Evolutionary conservation across 1,140 invertebrate genomes (phyloP), one percentile per base, ranked within the genome.

Genomic region (Sitobion miscanthi): DNA sequence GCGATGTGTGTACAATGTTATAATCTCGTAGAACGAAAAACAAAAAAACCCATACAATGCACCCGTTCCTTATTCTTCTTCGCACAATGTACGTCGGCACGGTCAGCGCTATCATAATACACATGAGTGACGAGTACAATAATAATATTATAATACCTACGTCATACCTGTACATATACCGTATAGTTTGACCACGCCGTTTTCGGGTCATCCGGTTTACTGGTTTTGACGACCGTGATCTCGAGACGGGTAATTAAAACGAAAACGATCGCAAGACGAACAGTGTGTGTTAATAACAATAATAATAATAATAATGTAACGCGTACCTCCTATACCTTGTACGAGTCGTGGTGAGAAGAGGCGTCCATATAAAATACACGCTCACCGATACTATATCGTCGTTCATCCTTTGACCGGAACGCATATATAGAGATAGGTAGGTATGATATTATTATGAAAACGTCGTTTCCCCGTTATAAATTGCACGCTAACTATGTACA

Each of bases 201-300:
- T 90, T 90, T 90, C 89, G 89, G 89, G 89, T 90, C 54, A 90
- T 90, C 89, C 89, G 89, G 89, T 62, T 90, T 90, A 45, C 54
- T 90, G 45, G 89, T 69, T 90, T 90, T 90, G 54, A 38, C 89
- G 54, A 42, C n/a, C 52, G 49, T 54, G 35, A 88, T 88, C 49
- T 77, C 49, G 20, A 89, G 49, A 57, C n/a, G 21, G 35, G 87
- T 38, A 89, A 89, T 89, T 89, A 89, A 89, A 89, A 89, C 35
- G 45, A 30, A 86, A 86, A 86, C 42, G 9, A 42, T 85, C 83
- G 83, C 14, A 42, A 42, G 83, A 77, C 62, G 14, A 77, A n/a
- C 57, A 1, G 62, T n/a, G 14, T 69, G 62, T 77, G n/a, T 23
- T 83, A 83, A 83, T 42, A 83, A 83, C 21, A 82, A 82, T 9